Conservation (phyloP, 23 tunicate genomes). For the Trididemnum clinides region DNA sequence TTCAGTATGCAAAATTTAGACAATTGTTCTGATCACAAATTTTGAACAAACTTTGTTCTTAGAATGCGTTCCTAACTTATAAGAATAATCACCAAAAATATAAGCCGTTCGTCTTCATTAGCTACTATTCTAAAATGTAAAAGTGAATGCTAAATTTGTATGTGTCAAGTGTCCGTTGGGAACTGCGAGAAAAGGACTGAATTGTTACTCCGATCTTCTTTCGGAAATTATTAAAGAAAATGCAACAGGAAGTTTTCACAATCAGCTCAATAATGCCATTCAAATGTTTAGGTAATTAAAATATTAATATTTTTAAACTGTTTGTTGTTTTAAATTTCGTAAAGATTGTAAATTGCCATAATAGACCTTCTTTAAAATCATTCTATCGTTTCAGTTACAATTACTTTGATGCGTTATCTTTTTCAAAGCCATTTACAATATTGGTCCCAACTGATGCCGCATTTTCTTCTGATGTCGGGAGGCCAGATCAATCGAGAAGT, state of each 20-base stretch:
- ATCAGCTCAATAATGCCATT: conserved; percentile 63
- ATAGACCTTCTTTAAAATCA: background rate
- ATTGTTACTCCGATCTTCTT: conserved; percentile 56
- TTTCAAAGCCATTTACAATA: conserved; percentile 21
- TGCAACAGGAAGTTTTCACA: conserved; percentile 52
- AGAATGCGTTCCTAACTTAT: too few species aligned
- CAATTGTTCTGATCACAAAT: too few species aligned
- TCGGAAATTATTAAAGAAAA: conserved; percentile 52
- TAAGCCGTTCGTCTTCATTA: too few species aligned
- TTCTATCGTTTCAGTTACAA: background rate
- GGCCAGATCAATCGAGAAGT: background rate
- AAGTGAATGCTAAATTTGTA: too few species aligned
- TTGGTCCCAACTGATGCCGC: conserved; percentile 70
- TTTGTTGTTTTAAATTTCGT: too few species aligned
- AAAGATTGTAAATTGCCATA: too few species aligned
- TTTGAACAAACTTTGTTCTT: too few species aligned
- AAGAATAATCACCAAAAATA: too few species aligned
- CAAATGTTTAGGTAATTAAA: conserved; percentile 40
- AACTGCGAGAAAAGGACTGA: background rate
- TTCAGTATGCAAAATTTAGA: too few species aligned
- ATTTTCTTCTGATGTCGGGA: conserved; percentile 30
- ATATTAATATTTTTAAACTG: too few species aligned
- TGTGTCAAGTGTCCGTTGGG: conserved; percentile 86
- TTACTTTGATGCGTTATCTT: conserved; percentile 30
- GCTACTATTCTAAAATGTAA: too few species aligned